Conservation (phyloP, 1,140 invertebrate genomes). For the Caenorhabditis elegans region WBcel235 BX284605.5:11435001-11435500, state of each 20-base stretch:
- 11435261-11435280: background rate
- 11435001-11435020: conserved; percentile 22
- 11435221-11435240: background rate
- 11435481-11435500: background rate
- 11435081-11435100: conserved; percentile 27
- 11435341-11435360: too few relatives aligned
- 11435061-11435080: background rate
- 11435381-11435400: too few relatives aligned
- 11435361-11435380: too few relatives aligned
- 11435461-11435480: conserved; percentile 27
- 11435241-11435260: conserved; percentile 4
- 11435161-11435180: background rate
- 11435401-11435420: background rate
- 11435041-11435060: background rate
- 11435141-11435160: conserved; percentile 27
- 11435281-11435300: background rate
- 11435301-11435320: background rate
- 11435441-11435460: conserved; percentile 2
- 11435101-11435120: background rate
- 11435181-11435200: conserved; percentile 2
- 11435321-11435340: too few relatives aligned
- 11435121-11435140: background rate
- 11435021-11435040: background rate
- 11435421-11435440: background rate
- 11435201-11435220: conserved; percentile 16